Evolutionary conservation across 1,140 invertebrate species (phyloP).

Genomic region (Antheraea pernyi): DNA sequence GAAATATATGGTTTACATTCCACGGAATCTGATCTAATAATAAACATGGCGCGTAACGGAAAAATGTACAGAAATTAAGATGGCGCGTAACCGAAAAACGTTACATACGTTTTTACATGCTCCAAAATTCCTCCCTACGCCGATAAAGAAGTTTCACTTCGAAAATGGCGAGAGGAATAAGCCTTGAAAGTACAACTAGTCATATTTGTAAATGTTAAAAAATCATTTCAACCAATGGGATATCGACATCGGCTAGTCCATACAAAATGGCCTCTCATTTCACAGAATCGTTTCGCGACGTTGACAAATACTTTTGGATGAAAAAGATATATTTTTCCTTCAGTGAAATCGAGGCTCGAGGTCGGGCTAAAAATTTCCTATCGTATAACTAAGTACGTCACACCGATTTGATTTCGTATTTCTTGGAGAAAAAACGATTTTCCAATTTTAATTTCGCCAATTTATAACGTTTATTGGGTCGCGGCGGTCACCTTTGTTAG

Average conservation of each 20-base stretch:
- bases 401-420: neutral
- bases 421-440: neutral
- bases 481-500: neutral
- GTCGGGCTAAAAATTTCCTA: constrained; percentile 53
- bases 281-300: constrained; percentile 51
- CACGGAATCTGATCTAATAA: too few species aligned
- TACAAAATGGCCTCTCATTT: constrained; percentile 57
- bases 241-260: constrained; percentile 25
- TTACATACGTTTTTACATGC: too few species aligned
- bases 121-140: too few species aligned
- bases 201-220: neutral
- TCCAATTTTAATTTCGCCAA: constrained; percentile 1
- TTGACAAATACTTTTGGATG: constrained; percentile 64
- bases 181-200: neutral
- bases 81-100: too few species aligned
- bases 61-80: too few species aligned
- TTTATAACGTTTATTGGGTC: neutral
- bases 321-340: constrained; percentile 66
- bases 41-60: too few species aligned
- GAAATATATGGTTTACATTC: too few species aligned
- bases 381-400: constrained; percentile 2
- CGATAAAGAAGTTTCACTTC: too few species aligned
- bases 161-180: neutral
- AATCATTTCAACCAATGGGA: neutral
- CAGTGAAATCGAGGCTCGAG: constrained; percentile 62